A percentile compares a stretch with the other conserved stretches of the same genome.
These are phyloP conservation scores for Phodopus roborovskii DNA, from an alignment of 2,113 vertebrate species.

Conservation along the genomic window DNA sequence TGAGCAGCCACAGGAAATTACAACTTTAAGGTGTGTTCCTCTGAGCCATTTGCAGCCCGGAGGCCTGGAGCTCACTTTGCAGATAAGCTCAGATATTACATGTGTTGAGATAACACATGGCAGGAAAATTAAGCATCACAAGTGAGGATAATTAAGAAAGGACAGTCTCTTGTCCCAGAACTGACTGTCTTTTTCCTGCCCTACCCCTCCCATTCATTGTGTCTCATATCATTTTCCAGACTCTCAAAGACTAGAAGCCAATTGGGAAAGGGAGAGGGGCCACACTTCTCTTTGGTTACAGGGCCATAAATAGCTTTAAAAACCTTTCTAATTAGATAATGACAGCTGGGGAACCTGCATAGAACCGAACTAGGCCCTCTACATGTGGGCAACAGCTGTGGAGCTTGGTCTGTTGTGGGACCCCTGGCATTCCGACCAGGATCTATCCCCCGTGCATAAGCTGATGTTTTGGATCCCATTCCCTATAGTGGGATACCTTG, in stretches of 20 bases:
- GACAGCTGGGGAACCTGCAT: too few relatives aligned
- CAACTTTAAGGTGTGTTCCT: neutral
- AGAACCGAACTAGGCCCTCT: too few relatives aligned
- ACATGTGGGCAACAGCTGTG: too few relatives aligned
- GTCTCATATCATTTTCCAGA: neutral
- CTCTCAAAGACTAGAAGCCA: neutral
- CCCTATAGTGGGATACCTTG: too few relatives aligned
- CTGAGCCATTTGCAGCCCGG: neutral
- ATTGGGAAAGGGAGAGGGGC: neutral
- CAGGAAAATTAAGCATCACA: neutral
- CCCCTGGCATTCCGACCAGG: too few relatives aligned
- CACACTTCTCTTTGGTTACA: neutral
- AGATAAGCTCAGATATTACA: neutral
- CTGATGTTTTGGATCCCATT: too few relatives aligned
- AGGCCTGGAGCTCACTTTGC: neutral
- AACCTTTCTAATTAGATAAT: neutral
- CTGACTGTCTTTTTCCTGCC: neutral
- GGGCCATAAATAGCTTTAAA: neutral
- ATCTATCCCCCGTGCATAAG: too few relatives aligned
- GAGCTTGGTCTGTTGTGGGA: too few relatives aligned
- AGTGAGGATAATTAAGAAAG: neutral
- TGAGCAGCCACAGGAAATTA: slow-evolving; percentile 6
- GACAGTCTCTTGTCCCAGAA: neutral
- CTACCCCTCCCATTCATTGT: neutral
- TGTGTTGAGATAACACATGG: neutral